Conservation (phyloP, 2,797 vertebrate species). For the Scyliorhinus canicula region DNA sequence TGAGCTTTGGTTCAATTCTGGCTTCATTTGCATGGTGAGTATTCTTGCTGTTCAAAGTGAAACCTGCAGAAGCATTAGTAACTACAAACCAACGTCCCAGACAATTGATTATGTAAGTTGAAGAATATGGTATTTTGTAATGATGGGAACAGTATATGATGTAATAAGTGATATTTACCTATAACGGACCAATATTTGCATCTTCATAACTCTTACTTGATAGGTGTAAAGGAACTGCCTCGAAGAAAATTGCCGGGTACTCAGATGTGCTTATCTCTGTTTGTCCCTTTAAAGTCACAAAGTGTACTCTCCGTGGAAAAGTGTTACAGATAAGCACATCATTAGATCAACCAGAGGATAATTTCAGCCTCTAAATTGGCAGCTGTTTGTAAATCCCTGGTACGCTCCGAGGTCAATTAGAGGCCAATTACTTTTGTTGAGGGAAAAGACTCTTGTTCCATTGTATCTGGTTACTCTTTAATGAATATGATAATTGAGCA, state of each 20-base stretch:
- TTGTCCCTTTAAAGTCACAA: constrained; percentile 25
- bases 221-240: background rate
- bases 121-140: background rate
- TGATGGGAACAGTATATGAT: background rate
- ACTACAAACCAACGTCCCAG: background rate
- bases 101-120: background rate
- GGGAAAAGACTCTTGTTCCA: background rate
- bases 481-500: constrained; percentile 22
- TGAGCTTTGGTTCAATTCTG: background rate
- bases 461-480: background rate
- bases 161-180: background rate
- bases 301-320: constrained; percentile 9
- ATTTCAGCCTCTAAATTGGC: constrained; percentile 23
- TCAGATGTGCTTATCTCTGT: background rate
- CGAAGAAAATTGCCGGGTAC: background rate
- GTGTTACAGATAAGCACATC: constrained; percentile 26
- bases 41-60: background rate
- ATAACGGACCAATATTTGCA: background rate
- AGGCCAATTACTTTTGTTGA: constrained; percentile 11
- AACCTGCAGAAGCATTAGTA: background rate
- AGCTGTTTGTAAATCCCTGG: constrained; percentile 21
- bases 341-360: constrained; percentile 18
- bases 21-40: background rate
- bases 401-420: constrained; percentile 22
- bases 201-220: background rate